These are phyloP conservation scores for Tetrao urogallus DNA, from an alignment of 2,113 vertebrate genomes.

Conservation along the genomic window DNA sequence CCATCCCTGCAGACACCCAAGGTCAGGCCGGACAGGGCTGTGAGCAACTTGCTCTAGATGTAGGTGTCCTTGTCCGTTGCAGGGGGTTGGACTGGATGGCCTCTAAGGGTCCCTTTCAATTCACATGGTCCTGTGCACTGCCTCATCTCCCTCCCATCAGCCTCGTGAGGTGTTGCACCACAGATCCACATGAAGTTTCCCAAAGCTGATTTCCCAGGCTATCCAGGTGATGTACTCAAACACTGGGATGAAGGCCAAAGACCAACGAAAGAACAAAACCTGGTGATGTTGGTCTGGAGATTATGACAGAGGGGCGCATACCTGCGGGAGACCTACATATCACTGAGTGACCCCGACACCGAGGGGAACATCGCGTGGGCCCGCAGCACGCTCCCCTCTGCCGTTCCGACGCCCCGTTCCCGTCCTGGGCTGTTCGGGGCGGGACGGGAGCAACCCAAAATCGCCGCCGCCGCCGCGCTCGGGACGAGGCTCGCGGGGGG, in stretches of 20 bases:
- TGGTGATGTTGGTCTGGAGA: neutral
- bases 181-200: neutral
- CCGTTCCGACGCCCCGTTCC: rapidly evolving
- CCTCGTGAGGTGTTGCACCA: neutral
- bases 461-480: neutral
- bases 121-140: neutral
- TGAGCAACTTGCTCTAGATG: too few species aligned
- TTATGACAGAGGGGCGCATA: too few species aligned
- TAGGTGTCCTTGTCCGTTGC: too few species aligned
- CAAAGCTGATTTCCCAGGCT: neutral
- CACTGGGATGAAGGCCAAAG: neutral
- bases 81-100: too few species aligned
- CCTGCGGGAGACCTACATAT: neutral
- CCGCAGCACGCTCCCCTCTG: neutral
- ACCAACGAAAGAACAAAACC: rapidly evolving
- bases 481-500: neutral
- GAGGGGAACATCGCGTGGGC: neutral
- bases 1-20: too few species aligned
- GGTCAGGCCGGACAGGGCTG: too few species aligned
- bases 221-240: neutral
- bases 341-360: neutral
- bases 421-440: neutral
- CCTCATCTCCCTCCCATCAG: neutral
- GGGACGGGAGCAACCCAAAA: neutral
- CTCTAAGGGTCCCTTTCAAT: too few species aligned